Evolutionary conservation across 2,888 invertebrate species (phyloP), one percentile per base, ranked within the genome.

Genomic region (Tachina fera): DNA sequence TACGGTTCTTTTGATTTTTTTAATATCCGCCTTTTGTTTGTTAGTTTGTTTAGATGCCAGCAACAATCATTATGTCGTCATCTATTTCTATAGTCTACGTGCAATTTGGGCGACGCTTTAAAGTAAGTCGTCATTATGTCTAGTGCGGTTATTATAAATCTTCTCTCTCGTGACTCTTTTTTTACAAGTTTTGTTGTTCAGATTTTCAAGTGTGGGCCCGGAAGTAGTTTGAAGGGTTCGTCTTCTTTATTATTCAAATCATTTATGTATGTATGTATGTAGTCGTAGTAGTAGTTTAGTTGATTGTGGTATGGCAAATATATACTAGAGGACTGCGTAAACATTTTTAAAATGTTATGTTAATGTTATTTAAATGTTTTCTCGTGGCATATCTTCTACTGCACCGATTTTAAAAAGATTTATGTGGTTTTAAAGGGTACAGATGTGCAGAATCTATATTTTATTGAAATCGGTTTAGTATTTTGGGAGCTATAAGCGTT

Each of bases 91-190:
- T 43, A 75, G 83, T 61, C 51, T 71, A 68, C 56, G 65, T 71
- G 63, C 39, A 51, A 63, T 74, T 65, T 77, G 43, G 45, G 14
- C 76, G 75, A 70, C 72, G 49, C 71, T 82, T 85, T 78, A 75
- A 71, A 56, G 41, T 61, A 72, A 79, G 83, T 80, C 86, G 83
- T 86, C 86, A 83, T 79, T 83, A 76, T 83, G 86, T 86, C 86
- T 86, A 80, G 76, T 86, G 77, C 68, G 84, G 80, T 86, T 84
- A 76, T 70, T 65, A 80, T 81, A 75, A 81, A 81, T 84, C 75
- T 77, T 76, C 53, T 70, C 53, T 53, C 11, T 65, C 47, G 60
- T 56, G n/a, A 19, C 65, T 43, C 22, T 60, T 67, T 72, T 31
- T 31, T 31, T 31, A 4, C 53, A 80, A 39, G 70, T 75, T n/a